Evolutionary conservation across 2,797 vertebrate species (phyloP).

Genomic region (Austrolebias charrua): DNA sequence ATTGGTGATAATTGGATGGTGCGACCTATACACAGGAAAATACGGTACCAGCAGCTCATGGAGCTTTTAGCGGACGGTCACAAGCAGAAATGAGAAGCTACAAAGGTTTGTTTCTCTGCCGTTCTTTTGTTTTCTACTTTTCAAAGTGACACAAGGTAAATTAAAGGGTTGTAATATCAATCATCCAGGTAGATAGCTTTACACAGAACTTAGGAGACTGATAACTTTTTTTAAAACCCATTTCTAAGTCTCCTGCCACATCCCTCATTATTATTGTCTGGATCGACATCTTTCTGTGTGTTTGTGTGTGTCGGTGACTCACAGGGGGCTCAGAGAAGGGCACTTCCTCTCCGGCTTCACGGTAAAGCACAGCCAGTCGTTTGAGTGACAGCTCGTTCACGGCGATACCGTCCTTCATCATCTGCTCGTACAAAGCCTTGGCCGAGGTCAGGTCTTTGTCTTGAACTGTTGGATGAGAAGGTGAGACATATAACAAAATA

Average conservation of each 20-base stretch:
- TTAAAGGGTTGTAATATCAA: no score
- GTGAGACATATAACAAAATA: neutral
- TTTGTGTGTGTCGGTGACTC: slow-evolving; percentile 69
- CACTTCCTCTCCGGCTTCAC: slow-evolving; percentile 74
- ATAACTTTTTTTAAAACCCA: neutral
- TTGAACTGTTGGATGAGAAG: slow-evolving; percentile 69
- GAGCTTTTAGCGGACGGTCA: neutral
- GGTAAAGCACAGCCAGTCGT: slow-evolving; percentile 85
- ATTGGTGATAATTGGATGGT: no score
- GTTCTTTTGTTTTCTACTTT: no score
- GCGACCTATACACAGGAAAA: no score
- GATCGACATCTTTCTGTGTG: neutral
- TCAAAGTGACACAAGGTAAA: no score
- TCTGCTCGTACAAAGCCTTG: slow-evolving; percentile 80
- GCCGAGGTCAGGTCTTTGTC: slow-evolving; percentile 84
- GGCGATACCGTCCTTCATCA: slow-evolving; percentile 74
- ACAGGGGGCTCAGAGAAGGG: slow-evolving; percentile 93
- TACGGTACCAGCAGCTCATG: neutral
- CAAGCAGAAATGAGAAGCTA: neutral
- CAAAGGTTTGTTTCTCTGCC: neutral
- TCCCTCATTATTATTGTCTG: neutral
- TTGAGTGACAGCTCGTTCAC: slow-evolving; percentile 85
- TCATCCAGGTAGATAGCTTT: no score
- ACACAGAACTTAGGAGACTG: neutral
- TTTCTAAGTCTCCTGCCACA: neutral